Conservation (phyloP, 2,797 vertebrate genomes). For the Pantherophis vulpinus region DNA sequence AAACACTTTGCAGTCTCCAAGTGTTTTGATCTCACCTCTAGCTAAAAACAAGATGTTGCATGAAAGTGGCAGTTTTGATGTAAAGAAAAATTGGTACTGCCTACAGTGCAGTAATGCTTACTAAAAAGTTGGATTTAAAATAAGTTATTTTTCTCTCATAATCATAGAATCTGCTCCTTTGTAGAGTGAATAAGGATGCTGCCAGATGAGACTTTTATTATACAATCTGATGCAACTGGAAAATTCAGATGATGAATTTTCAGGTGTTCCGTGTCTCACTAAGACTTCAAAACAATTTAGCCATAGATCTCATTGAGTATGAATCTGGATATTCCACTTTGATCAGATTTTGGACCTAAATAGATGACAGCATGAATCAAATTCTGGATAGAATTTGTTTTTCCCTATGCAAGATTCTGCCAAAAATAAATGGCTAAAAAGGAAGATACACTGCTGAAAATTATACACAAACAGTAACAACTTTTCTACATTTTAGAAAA, state of each 20-base stretch:
- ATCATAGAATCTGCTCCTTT: background rate
- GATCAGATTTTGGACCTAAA: background rate
- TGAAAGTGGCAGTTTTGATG: background rate
- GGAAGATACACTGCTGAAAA: background rate
- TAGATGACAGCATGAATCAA: background rate
- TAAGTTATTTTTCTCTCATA: background rate
- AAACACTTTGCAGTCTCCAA: slow-evolving; percentile 1
- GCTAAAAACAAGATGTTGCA: slow-evolving; percentile 32
- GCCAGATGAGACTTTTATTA: background rate
- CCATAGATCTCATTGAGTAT: background rate
- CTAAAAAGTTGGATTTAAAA: slow-evolving; percentile 7
- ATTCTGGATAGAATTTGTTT: background rate
- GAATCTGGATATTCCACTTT: background rate
- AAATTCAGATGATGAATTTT: background rate
- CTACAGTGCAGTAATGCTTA: background rate
- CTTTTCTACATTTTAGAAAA: background rate
- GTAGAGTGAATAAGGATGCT: background rate
- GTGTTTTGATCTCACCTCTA: slow-evolving; percentile 2
- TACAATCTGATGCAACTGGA: background rate
- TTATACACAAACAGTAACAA: background rate
- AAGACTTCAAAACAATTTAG: background rate
- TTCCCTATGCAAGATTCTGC: background rate
- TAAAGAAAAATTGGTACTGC: background rate
- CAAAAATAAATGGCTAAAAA: background rate
- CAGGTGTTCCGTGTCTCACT: background rate